Evolutionary conservation across 1,140 invertebrate species (phyloP).

Genomic region (Drusus annulatus): DNA sequence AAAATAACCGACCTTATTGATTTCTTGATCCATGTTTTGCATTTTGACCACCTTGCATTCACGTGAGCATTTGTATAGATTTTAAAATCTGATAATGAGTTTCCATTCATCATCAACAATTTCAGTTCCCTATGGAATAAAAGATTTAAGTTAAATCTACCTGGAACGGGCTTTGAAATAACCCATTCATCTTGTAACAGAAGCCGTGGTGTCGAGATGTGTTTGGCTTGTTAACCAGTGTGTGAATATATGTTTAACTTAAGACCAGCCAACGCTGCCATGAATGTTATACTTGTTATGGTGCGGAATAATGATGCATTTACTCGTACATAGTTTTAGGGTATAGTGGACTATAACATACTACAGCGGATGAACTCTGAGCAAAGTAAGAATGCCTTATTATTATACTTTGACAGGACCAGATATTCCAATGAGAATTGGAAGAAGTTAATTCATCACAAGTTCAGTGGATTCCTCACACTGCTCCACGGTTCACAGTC

Average conservation of each 20-base stretch:
- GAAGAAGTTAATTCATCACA: not conserved
- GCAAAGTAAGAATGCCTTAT: constrained; percentile 10
- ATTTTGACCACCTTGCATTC: too few species aligned
- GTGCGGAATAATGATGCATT: constrained; percentile 22
- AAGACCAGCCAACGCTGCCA: constrained; percentile 32
- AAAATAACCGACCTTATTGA: not conserved
- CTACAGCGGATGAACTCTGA: not conserved
- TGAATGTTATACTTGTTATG: not conserved
- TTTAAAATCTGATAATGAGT: not conserved
- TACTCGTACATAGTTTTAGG: constrained; percentile 19
- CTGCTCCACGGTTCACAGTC: too few species aligned
- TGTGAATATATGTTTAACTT: not conserved
- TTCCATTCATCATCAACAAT: not conserved
- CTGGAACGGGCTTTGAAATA: not conserved
- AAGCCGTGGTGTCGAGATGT: not conserved
- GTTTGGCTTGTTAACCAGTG: not conserved
- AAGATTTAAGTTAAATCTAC: too few species aligned
- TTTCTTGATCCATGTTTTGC: not conserved
- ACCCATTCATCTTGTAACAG: not conserved
- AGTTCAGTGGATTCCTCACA: too few species aligned
- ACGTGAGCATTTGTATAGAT: not conserved
- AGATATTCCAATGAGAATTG: not conserved
- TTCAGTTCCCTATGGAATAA: not conserved
- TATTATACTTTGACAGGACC: not conserved
- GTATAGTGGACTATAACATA: not conserved